Percentiles rank a stretch among this genome's conserved stretches.
These are phyloP conservation scores for Drosophila ambigua DNA, from an alignment of 1,140 invertebrate genomes.

Conservation along the genomic window DNA sequence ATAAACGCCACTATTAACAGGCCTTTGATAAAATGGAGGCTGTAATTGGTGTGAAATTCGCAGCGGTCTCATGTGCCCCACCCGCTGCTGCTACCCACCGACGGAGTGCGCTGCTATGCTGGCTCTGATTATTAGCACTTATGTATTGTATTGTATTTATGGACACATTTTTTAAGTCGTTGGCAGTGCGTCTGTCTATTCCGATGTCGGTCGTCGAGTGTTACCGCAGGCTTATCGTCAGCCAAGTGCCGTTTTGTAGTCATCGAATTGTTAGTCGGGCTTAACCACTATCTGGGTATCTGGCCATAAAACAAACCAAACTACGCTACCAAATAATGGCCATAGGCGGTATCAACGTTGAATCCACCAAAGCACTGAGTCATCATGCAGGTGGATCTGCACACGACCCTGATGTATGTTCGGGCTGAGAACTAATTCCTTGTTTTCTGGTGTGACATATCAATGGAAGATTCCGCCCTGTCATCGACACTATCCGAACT, in stretches of 20 bases:
- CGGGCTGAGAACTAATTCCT: constrained; percentile 4
- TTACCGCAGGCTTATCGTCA: constrained; percentile 51
- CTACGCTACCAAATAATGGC: constrained; percentile 24
- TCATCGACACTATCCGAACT: constrained; percentile 16
- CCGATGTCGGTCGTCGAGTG: constrained; percentile 1
- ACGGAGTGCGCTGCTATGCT: constrained; percentile 11
- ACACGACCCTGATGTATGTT: background rate
- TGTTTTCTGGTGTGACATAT: constrained; percentile 3
- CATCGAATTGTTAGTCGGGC: constrained; percentile 36
- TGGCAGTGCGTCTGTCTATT: constrained; percentile 11
- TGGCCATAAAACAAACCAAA: background rate
- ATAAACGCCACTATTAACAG: constrained; percentile 41
- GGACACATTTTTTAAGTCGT: background rate
- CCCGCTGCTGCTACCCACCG: constrained; percentile 4
- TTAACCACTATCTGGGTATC: constrained; percentile 26
- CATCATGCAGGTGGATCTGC: constrained; percentile 26
- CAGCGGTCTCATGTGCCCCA: constrained; percentile 34
- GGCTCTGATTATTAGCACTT: constrained; percentile 39
- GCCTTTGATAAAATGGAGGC: constrained; percentile 18
- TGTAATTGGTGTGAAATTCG: constrained; percentile 55
- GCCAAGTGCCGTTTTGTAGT: constrained; percentile 30
- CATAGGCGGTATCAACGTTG: background rate
- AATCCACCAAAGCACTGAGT: constrained; percentile 16
- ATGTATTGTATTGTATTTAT: background rate
- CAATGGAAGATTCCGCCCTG: background rate